Evolutionary conservation across 2,797 vertebrate species (phyloP), one percentile per base, ranked within the genome.

Genomic region (Oryzias dopingdopingensis): DNA sequence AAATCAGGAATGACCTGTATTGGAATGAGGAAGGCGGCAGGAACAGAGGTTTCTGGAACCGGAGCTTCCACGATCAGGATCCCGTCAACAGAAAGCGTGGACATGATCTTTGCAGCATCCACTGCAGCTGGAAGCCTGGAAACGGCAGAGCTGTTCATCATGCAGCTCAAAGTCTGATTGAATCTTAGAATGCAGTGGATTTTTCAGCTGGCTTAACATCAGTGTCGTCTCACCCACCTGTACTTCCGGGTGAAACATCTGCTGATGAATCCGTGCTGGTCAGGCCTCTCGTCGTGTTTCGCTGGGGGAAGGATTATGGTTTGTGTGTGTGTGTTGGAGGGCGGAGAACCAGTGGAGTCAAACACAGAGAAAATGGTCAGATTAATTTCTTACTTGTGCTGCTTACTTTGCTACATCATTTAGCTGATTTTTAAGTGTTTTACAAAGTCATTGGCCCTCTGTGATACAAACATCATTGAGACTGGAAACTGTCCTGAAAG

Each of bases 191-290:
- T 32, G 10, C 14, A 50, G 17, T 42, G 29, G 6, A 20, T 14
- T 2, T 26, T 40, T 49, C 10, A 4, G 3, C 32, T 12, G 26
- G 64, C 13, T 65, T 54, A 44, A 48, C 15, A 13, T 29, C 52
- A 41, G 14, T 47, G 59, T 71, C 74, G 56, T 17, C 56, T 72
- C 7, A 46, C 87, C n/a, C 81, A 93, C 92, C 87, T 92, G 88
- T 93, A 93, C 67, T 91, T 93, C 70, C 91, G 85, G n/a, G 83
- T 86, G 49, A 93, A 93, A 83, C 82, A 84, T 80, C 92, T 90
- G 53, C 89, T 72, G 46, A 91, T 86, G 69, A 83, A 91, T 62
- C 92, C 92, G 1, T 90, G 86, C 56, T 89, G 83, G 41, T 93
- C 92, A 46, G 72, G 82, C 67, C 86, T 84, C 72, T 93, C 91